Percentiles rank a stretch among this genome's conserved stretches.
These are phyloP conservation scores for Ostrea denselamellosa DNA, from an alignment of 1,140 invertebrate genomes.

Conservation along the genomic window DNA sequence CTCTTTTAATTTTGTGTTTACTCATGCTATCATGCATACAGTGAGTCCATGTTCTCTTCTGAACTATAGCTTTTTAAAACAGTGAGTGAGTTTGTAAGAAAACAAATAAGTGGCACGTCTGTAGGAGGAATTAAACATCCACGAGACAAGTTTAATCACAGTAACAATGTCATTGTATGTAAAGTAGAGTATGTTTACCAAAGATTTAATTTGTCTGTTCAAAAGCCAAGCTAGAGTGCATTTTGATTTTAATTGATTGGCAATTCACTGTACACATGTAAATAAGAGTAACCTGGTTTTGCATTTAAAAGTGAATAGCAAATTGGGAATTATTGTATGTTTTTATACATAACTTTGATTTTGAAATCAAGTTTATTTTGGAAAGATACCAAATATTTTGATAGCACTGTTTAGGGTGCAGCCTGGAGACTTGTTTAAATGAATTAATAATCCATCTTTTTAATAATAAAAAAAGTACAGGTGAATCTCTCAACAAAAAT, in stretches of 20 bases:
- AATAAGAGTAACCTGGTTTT: background rate
- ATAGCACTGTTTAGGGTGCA: background rate
- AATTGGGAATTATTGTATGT: background rate
- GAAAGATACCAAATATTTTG: background rate
- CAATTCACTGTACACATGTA: constrained; percentile 4
- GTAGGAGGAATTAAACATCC: background rate
- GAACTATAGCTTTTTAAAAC: background rate
- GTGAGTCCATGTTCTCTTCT: background rate
- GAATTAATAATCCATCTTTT: background rate
- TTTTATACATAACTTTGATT: background rate
- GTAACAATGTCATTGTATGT: constrained; percentile 30
- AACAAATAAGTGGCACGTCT: constrained; percentile 13
- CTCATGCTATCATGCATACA: background rate
- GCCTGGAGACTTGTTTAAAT: background rate
- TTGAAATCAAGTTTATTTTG: constrained; percentile 28
- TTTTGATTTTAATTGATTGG: constrained; percentile 10
- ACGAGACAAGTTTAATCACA: constrained; percentile 6
- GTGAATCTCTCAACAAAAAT: background rate
- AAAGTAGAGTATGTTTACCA: constrained; percentile 27
- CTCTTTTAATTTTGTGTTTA: constrained; percentile 26
- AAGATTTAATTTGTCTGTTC: constrained; percentile 33
- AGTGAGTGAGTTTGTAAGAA: constrained; percentile 6
- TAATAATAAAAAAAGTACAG: background rate
- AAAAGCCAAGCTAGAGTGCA: background rate
- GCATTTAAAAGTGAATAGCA: background rate